These are phyloP conservation scores for Diabrotica virgifera DNA, from an alignment of 1,140 invertebrate genomes.

Conservation along the genomic window DNA sequence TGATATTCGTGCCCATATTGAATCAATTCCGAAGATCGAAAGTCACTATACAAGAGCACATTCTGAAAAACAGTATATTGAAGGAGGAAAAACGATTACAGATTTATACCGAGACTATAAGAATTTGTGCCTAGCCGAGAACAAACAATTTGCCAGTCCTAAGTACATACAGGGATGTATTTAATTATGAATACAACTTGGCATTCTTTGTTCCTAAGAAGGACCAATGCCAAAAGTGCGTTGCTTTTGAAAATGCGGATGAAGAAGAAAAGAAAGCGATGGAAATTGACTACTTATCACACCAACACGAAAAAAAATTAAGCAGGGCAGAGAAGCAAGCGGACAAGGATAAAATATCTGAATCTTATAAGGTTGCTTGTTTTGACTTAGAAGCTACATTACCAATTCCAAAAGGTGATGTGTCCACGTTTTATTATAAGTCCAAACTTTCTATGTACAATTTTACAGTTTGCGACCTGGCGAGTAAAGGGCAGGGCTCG, in stretches of 20 bases:
- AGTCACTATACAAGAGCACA: no score
- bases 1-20: slow-evolving; percentile 10
- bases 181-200: slow-evolving; percentile 6
- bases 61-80: no score
- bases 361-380: slow-evolving; percentile 29
- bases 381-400: slow-evolving; percentile 47
- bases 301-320: slow-evolving; percentile 36
- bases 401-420: slow-evolving; percentile 39
- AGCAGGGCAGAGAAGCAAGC: slow-evolving; percentile 23
- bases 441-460: slow-evolving; percentile 40
- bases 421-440: slow-evolving; percentile 47
- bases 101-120: no score
- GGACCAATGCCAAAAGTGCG: no score
- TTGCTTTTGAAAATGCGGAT: no score
- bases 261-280: no score
- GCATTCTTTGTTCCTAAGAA: no score
- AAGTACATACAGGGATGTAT: slow-evolving; percentile 6
- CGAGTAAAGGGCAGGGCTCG: slow-evolving; percentile 20
- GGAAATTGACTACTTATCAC: slow-evolving; percentile 15
- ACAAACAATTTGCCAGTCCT: no score
- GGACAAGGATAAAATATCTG: slow-evolving; percentile 27
- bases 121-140: no score
- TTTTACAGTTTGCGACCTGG: slow-evolving; percentile 25
- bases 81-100: no score
- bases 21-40: no score